phyloP scores from a whole-genome alignment of 2,113 vertebrate genomes.

The Stigmatopora argus region DNA sequence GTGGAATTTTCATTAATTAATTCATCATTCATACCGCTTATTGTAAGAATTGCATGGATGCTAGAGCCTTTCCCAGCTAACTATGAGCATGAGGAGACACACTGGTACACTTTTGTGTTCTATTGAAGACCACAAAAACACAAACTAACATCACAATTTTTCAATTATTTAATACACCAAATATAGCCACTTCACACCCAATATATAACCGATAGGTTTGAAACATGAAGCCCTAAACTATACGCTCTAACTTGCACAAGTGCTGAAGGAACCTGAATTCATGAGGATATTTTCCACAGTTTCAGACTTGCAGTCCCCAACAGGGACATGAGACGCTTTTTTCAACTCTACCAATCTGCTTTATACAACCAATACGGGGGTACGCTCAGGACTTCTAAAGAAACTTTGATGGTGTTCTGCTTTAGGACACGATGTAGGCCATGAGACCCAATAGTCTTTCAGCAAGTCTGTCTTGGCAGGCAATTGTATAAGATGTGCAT shows the following conservation, averaged over 20 bases:
- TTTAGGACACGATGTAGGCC: neutral
- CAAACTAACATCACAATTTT: neutral
- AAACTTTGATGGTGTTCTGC: slow-evolving; percentile 10
- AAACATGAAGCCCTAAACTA: neutral
- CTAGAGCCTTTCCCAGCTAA: neutral
- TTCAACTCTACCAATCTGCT: neutral
- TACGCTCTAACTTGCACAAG: neutral
- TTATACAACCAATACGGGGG: neutral
- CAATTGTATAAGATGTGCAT: neutral
- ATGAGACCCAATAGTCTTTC: neutral
- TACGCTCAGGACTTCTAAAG: neutral
- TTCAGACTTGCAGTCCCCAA: neutral
- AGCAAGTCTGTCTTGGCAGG: neutral
- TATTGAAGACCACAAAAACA: neutral
- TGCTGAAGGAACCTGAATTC: neutral
- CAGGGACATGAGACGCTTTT: neutral
- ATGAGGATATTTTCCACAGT: neutral
- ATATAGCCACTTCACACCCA: neutral
- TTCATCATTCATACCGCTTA: too few species aligned
- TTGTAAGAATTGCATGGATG: too few species aligned
- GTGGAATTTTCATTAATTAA: too few species aligned
- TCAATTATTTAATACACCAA: neutral
- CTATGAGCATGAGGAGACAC: neutral
- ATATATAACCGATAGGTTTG: neutral
- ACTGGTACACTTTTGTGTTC: neutral